Evolutionary conservation across 1,140 invertebrate genomes (phyloP).

Genomic region (Colletes gigas): DNA sequence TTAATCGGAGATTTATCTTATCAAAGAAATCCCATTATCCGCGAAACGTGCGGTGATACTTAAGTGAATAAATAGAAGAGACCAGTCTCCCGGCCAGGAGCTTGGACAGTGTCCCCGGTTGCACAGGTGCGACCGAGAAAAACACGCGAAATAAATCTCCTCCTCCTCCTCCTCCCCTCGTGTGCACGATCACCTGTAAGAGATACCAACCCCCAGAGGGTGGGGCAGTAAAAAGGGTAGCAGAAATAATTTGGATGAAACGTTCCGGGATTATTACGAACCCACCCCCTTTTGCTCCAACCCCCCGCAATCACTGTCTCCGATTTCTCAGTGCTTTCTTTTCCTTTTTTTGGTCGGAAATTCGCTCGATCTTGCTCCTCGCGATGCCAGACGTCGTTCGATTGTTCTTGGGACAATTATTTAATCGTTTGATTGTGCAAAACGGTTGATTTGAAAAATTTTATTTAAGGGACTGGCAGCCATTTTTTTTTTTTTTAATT

Average conservation of each 20-base stretch:
- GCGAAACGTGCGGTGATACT: constrained; percentile 38
- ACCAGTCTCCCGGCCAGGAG: not conserved
- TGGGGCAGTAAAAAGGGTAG: constrained; percentile 6
- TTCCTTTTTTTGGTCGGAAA: too few species aligned
- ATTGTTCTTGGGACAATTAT: too few species aligned
- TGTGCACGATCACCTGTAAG: constrained; percentile 44
- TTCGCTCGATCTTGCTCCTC: too few species aligned
- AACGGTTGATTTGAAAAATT: too few species aligned
- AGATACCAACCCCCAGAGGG: constrained; percentile 36
- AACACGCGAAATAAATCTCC: constrained; percentile 77
- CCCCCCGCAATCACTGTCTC: constrained; percentile 26
- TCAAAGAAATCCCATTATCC: constrained; percentile 68
- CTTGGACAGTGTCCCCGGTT: constrained; percentile 51
- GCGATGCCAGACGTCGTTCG: too few species aligned
- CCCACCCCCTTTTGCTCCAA: not conserved
- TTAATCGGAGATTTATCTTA: constrained; percentile 23
- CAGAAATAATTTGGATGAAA: constrained; percentile 47
- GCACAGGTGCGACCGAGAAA: constrained; percentile 73
- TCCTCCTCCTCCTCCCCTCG: too few species aligned
- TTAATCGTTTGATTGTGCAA: too few species aligned
- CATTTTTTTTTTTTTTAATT: too few species aligned
- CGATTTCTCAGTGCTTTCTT: not conserved
- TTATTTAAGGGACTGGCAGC: too few species aligned
- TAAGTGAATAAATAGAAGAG: constrained; percentile 52
- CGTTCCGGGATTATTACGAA: constrained; percentile 36